Percentiles rank a stretch among this genome's conserved stretches.
Evolutionary conservation across 1,140 invertebrate genomes (phyloP).

Genomic region (Platorchestia sp.): DNA sequence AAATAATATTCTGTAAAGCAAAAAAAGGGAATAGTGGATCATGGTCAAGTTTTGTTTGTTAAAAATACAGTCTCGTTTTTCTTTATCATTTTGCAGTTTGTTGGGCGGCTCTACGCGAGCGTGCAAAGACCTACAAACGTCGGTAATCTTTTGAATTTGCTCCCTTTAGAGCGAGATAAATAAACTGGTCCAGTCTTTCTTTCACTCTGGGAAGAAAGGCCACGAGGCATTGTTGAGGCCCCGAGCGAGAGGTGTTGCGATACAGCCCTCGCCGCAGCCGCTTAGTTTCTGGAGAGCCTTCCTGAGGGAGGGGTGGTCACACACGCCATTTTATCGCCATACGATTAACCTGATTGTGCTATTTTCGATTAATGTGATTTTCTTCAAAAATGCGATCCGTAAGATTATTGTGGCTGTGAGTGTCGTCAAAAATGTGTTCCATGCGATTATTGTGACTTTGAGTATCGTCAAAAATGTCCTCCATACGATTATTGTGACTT

Average conservation of each 20-base stretch:
- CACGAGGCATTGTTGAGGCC: not conserved
- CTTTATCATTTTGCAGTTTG: not conserved
- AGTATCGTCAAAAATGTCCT: no score
- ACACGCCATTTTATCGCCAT: not conserved
- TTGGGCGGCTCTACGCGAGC: not conserved
- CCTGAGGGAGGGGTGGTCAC: not conserved
- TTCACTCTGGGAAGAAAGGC: not conserved
- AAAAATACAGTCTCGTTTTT: not conserved
- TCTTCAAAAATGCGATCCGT: no score
- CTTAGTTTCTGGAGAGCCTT: slow-evolving; percentile 4
- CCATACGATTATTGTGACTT: no score
- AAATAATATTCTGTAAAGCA: not conserved
- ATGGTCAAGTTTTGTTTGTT: not conserved
- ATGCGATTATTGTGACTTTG: no score
- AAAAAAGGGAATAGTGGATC: not conserved
- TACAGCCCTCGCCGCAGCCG: not conserved
- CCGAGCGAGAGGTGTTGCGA: slow-evolving; percentile 31
- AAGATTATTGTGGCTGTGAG: no score
- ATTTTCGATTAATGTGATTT: no score
- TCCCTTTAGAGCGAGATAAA: not conserved
- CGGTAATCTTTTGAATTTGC: not conserved
- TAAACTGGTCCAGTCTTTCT: not conserved
- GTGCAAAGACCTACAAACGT: not conserved
- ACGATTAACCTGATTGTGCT: no score
- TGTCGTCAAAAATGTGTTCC: no score